Conservation (phyloP, 2,113 vertebrate species). For the Cygnus buccinator region DNA sequence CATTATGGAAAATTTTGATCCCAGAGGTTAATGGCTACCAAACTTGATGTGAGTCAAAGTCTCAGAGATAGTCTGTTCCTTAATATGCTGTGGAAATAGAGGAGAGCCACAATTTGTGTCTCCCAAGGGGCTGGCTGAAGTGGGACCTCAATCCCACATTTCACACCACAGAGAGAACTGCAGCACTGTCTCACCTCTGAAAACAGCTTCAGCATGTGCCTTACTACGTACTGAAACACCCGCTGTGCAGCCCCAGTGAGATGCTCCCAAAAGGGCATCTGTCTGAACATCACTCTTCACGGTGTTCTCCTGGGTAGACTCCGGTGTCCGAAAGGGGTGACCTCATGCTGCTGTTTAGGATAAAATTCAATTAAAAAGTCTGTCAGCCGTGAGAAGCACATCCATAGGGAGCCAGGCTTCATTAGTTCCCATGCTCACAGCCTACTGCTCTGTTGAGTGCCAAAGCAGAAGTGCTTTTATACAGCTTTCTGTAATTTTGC, state of each 20-base stretch:
- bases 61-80: background rate
- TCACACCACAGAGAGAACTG: background rate
- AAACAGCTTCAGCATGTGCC: background rate
- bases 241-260: rapidly evolving
- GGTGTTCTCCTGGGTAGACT: background rate
- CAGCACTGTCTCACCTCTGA: background rate
- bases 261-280: background rate
- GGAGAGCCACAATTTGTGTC: background rate
- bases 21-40: background rate
- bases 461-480: background rate
- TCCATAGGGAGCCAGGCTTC: background rate
- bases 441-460: background rate
- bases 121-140: rapidly evolving
- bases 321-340: background rate
- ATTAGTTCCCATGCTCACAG: background rate
- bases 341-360: background rate
- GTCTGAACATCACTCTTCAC: background rate
- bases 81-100: background rate
- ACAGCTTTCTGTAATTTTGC: background rate
- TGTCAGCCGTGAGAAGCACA: background rate
- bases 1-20: background rate
- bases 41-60: background rate
- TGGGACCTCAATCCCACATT: background rate
- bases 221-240: background rate
- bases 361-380: slow-evolving; percentile 26